Base-by-base conservation (phyloP, 2,113 vertebrate genomes). In the Microtus ochrogaster region DNA sequence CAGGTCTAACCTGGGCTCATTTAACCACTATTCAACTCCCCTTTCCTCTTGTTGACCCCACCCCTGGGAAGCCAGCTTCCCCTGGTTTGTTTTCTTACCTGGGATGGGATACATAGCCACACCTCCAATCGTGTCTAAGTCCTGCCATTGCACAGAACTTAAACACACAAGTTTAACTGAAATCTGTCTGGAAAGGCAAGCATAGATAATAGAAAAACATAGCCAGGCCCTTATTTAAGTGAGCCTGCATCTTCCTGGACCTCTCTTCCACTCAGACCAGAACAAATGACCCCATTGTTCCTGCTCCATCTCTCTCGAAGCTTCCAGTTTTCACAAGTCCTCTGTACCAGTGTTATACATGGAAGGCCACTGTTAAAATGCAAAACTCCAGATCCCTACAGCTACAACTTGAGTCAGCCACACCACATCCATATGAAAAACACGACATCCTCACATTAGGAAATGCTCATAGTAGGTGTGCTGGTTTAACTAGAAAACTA, bases 131-230 rank as follows among this genome's bases (percentile, higher is more conserved):
- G 70, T 94, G 90, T 92, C 89, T 72, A 83, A 90, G 94, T 81
- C 63, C 19, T 39, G 92, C 65, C 44, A 90, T 30, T 52, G 90
- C 11, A 91, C 81, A 95, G 86, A 92, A 93, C 66, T 63, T 58
- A 74, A 93, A 90, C 66, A 13, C 3, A 28, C 78, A 3, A 89
- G 58, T 19, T 92, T 66, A 74, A 65, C 13, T 44, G 92, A 93
- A 47, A 47, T 93, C 88, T 92, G 94, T 83, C 91, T 86, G n/a
- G 85, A 94, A 96, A 97, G 73, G 26, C 52, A 92, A 68, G 28
- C 41, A n/a, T 82, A 30, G 12, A 21, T 72, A 52, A 90, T 28
- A 39, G 28, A 89, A 76, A 92, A 89, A 66, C 28, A 93, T 7
- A 61, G 13, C 8, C 24, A 2, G 6, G 36, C 4, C 21, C n/a